A percentile compares a stretch with the other conserved stretches of the same genome.
Evolutionary conservation across 2,888 invertebrate genomes (phyloP).

Genomic region (Timema cristinae): DNA sequence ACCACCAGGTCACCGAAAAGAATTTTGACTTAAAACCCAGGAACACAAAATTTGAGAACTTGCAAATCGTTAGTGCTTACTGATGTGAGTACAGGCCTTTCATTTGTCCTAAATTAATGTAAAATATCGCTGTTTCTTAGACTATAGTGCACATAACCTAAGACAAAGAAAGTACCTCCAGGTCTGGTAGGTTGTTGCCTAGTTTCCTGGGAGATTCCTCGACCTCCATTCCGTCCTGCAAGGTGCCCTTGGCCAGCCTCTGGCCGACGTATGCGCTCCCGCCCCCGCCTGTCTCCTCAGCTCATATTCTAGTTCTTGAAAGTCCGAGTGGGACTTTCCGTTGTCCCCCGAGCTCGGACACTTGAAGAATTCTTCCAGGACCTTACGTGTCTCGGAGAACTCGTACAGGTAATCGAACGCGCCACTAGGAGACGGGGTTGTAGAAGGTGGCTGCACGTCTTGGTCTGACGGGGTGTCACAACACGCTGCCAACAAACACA

Average conservation of each 20-base stretch:
- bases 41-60: too few species aligned
- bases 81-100: too few species aligned
- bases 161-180: too few species aligned
- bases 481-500: conserved; percentile 22
- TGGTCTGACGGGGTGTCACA: conserved; percentile 23
- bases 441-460: conserved; percentile 17
- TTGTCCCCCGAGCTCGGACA: conserved; percentile 50
- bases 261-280: conserved; percentile 76
- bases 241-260: conserved; percentile 58
- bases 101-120: too few species aligned
- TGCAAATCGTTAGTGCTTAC: too few species aligned
- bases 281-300: conserved; percentile 60
- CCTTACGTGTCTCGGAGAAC: conserved; percentile 88
- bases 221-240: conserved; percentile 26
- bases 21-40: too few species aligned
- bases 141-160: too few species aligned
- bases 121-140: too few species aligned
- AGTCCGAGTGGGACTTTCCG: conserved; percentile 40
- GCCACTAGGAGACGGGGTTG: conserved; percentile 47
- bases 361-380: conserved; percentile 87
- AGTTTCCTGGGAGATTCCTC: conserved; percentile 58
- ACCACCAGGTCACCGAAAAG: too few species aligned
- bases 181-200: conserved; percentile 41
- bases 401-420: conserved; percentile 88
- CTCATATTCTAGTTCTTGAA: conserved; percentile 64